phyloP scores from a whole-genome alignment of 1,140 invertebrate genomes.

The Camponotus pennsylvanicus region DNA sequence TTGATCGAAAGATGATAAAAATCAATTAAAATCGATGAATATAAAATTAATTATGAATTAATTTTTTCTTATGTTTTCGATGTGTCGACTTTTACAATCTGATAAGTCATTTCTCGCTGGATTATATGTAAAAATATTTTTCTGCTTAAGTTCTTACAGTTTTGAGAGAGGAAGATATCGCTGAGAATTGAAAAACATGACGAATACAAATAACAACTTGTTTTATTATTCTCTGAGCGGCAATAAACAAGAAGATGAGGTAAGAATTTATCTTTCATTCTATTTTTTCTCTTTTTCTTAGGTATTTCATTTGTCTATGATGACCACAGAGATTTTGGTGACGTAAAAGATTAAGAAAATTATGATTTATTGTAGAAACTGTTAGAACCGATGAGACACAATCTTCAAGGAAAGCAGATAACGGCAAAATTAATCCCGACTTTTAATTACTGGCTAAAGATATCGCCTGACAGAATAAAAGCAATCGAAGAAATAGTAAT shows the following conservation, averaged over 20 bases:
- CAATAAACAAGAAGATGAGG: slow-evolving; percentile 88
- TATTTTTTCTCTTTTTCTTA: neutral
- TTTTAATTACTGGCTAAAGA: slow-evolving; percentile 98
- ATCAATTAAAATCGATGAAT: no score
- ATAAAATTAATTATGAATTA: no score
- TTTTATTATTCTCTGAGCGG: slow-evolving; percentile 85
- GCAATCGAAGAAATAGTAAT: slow-evolving; percentile 96
- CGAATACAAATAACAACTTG: slow-evolving; percentile 64
- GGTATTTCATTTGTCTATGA: neutral
- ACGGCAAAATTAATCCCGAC: slow-evolving; percentile 95
- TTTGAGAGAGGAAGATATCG: neutral
- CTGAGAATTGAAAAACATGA: neutral
- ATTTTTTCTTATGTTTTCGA: no score
- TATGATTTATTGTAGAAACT: slow-evolving; percentile 89
- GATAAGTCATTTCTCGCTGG: no score
- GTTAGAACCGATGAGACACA: slow-evolving; percentile 95
- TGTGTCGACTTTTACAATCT: no score
- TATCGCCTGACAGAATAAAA: slow-evolving; percentile 93
- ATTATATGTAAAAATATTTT: neutral
- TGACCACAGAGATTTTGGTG: no score
- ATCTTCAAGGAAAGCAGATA: slow-evolving; percentile 95
- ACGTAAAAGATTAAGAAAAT: no score
- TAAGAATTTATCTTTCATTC: slow-evolving; percentile 74
- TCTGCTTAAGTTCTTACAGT: neutral
- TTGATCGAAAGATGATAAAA: no score